Conservation (phyloP, 2,113 vertebrate genomes). For the Sinocyclocheilus rhinocerous region DNA sequence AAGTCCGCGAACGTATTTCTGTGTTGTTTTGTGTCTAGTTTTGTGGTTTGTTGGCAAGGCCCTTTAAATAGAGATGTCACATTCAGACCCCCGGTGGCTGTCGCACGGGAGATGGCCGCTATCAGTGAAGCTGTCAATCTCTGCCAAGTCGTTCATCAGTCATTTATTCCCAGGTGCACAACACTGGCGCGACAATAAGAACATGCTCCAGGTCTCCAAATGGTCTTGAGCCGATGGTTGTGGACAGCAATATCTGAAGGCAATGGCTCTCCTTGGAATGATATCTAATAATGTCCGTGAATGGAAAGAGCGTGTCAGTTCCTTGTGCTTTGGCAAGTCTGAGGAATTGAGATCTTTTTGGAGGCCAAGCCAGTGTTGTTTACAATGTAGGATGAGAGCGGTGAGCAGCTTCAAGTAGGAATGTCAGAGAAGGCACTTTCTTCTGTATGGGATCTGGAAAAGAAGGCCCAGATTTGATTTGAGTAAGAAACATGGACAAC, state of each 20-base stretch:
- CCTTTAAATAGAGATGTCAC: constrained; percentile 37
- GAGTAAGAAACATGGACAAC: constrained; percentile 57
- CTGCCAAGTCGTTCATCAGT: constrained; percentile 75
- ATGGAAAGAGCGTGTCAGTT: constrained; percentile 38
- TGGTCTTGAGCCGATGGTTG: constrained; percentile 53
- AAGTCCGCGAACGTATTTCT: not conserved
- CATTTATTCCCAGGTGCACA: constrained; percentile 77
- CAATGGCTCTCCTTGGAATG: constrained; percentile 74
- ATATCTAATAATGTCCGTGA: constrained; percentile 25
- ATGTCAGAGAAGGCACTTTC: constrained; percentile 86
- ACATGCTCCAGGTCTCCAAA: constrained; percentile 70
- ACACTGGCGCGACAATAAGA: constrained; percentile 70
- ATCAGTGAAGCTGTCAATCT: constrained; percentile 68
- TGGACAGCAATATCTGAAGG: constrained; percentile 60
- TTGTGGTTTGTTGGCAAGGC: not conserved
- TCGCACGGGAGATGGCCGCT: constrained; percentile 65
- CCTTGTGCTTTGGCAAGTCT: constrained; percentile 66
- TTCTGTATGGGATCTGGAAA: constrained; percentile 81
- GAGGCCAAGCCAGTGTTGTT: constrained; percentile 53
- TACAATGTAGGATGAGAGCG: constrained; percentile 59
- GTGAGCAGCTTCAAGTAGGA: constrained; percentile 74
- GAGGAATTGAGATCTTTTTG: constrained; percentile 53
- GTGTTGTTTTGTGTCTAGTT: not conserved
- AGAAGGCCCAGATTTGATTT: constrained; percentile 17
- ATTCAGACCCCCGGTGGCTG: constrained; percentile 60